phyloP scores from a whole-genome alignment of 2,888 invertebrate species.

The Pyrocoelia pectoralis region DNA sequence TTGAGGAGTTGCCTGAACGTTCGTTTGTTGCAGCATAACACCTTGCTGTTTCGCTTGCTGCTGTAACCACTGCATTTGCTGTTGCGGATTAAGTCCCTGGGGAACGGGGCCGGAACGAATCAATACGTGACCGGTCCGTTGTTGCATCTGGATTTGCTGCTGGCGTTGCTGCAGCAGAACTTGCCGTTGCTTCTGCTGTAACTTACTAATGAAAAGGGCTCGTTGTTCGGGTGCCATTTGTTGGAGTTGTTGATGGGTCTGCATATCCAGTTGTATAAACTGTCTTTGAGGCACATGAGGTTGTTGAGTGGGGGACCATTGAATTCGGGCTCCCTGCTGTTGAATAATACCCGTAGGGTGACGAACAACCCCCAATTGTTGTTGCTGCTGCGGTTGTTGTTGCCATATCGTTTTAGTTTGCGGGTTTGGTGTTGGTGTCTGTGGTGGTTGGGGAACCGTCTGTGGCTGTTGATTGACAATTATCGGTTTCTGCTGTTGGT shows the following conservation, averaged over 20 bases:
- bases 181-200: constrained; percentile 71
- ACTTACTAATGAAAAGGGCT: constrained; percentile 79
- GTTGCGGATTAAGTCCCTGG: constrained; percentile 57
- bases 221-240: constrained; percentile 82
- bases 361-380: constrained; percentile 45
- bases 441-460: constrained; percentile 36
- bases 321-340: constrained; percentile 27
- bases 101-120: constrained; percentile 56
- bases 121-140: constrained; percentile 54
- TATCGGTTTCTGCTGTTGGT: constrained; percentile 29
- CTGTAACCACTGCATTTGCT: constrained; percentile 60
- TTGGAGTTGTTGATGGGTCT: constrained; percentile 83
- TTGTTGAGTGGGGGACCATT: constrained; percentile 37
- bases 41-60: constrained; percentile 59
- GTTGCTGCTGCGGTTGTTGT: constrained; percentile 39
- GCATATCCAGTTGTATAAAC: constrained; percentile 82
- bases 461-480: constrained; percentile 22
- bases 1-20: constrained; percentile 50
- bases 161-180: constrained; percentile 61
- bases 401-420: constrained; percentile 38
- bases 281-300: constrained; percentile 65
- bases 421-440: constrained; percentile 26
- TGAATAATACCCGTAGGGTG: constrained; percentile 37
- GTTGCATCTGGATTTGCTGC: constrained; percentile 56
- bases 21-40: constrained; percentile 54